Conservation (phyloP, 2,888 invertebrate species). For the Rhagonycha lutea region DNA sequence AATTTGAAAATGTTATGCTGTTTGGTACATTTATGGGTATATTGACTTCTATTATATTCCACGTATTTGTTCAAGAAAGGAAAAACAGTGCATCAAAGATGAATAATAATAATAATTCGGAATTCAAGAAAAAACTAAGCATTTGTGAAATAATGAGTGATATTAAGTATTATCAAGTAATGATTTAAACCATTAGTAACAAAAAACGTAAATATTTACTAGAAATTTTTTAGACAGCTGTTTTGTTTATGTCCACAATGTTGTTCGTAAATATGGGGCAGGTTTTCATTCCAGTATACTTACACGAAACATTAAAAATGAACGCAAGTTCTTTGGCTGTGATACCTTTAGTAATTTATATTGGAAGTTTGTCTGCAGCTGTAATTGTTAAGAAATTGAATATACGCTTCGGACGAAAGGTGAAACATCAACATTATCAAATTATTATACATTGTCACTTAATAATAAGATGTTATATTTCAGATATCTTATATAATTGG, state of each 20-base stretch:
- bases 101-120: constrained; percentile 47
- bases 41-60: constrained; percentile 72
- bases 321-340: constrained; percentile 76
- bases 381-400: constrained; percentile 72
- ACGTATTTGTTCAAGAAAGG: constrained; percentile 68
- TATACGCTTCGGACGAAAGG: constrained; percentile 66
- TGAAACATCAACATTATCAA: constrained; percentile 51
- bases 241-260: constrained; percentile 85
- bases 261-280: constrained; percentile 84
- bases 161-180: constrained; percentile 48
- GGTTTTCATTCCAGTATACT: constrained; percentile 83
- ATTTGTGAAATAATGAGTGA: constrained; percentile 44
- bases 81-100: constrained; percentile 39
- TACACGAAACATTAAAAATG: constrained; percentile 76
- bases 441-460: neutral
- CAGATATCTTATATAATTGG: constrained; percentile 72
- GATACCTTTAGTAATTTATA: constrained; percentile 80
- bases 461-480: constrained; percentile 17
- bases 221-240: constrained; percentile 68
- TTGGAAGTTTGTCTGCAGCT: constrained; percentile 79
- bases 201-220: constrained; percentile 20
- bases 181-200: neutral
- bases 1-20: constrained; percentile 72
- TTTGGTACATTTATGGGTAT: constrained; percentile 69
- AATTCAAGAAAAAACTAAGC: constrained; percentile 39